Base-by-base conservation (phyloP, 2,888 invertebrate genomes). In the Scelioninae gen. 2 region DNA sequence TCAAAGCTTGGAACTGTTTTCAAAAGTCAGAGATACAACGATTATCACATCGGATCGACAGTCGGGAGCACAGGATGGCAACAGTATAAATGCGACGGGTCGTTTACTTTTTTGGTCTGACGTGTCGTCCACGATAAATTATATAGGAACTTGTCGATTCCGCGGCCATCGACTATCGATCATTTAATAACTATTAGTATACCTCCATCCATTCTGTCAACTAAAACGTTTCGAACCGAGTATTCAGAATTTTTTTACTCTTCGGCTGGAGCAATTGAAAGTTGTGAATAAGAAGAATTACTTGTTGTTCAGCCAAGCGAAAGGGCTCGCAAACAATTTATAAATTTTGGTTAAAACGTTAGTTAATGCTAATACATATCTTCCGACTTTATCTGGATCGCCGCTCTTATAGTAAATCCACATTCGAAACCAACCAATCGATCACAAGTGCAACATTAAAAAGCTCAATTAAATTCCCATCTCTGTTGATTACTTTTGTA, bases 41-140 rank as follows among this genome's bases (percentile, higher is more conserved):
- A 52, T 63, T 65, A 65, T 65, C 65, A 65, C 48, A 48, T 55
- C 39, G 16, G 63, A 52, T 63, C 48, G 43, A 63, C 11, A 63
- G 41, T 52, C 63, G 43, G 13, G 50, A 61, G 0, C n/a, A 22
- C 41, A 7, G 13, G 15, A 39, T 25, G 28, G 16, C 45, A 46
- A 45, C 9, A 57, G 13, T 4, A 31, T 11, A 58, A 48, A 60
- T 39, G 11, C 13, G 15, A n/a, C 9, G 16, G 5, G 16, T 16
- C 16, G 11, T 19, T 19, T 22, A 4, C 5, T 19, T 1, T 25
- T 41, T 50, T 13, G 28, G 25, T 13, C 9, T 39, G 19, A 52
- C 18, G 15, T 13, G 10, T 43, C 28, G 25, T n/a, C 18, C 10
- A 39, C 19, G 15, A 22, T 63, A 37, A 55, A 55, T 25, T 43